A percentile compares a stretch with the other conserved stretches of the same genome.
Evolutionary conservation across 1,140 invertebrate genomes (phyloP).

Genomic region (Aricia agestis): DNA sequence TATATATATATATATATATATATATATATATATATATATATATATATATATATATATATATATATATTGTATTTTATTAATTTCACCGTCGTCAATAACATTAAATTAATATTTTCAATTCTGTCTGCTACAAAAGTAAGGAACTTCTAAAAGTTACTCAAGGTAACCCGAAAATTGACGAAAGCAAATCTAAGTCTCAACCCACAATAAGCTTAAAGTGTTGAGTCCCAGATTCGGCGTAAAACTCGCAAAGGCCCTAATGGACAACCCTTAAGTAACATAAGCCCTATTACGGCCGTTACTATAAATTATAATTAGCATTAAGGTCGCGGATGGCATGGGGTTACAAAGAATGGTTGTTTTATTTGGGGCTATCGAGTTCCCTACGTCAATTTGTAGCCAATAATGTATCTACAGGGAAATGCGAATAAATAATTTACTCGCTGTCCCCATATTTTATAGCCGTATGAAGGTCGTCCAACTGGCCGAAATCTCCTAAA

Average conservation of each 20-base stretch:
- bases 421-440: conserved; percentile 14
- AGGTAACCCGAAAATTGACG: neutral
- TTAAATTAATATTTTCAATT: no score
- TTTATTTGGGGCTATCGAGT: neutral
- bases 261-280: conserved; percentile 13
- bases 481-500: conserved; percentile 8
- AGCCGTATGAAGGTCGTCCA: conserved; percentile 3
- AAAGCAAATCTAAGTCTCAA: neutral
- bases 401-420: conserved; percentile 4
- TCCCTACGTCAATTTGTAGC: conserved; percentile 5
- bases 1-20: no score
- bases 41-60: no score
- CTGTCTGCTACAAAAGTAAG: no score
- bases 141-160: neutral
- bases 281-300: conserved; percentile 4
- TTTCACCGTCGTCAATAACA: no score
- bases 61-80: no score
- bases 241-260: neutral
- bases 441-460: conserved; percentile 12
- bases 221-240: neutral
- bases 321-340: conserved; percentile 1
- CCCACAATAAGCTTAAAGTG: neutral
- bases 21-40: no score
- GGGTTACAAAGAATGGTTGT: conserved; percentile 2
- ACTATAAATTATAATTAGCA: conserved; percentile 14